phyloP scores from a whole-genome alignment of 2,888 invertebrate species.

The Halictus ligatus region DNA sequence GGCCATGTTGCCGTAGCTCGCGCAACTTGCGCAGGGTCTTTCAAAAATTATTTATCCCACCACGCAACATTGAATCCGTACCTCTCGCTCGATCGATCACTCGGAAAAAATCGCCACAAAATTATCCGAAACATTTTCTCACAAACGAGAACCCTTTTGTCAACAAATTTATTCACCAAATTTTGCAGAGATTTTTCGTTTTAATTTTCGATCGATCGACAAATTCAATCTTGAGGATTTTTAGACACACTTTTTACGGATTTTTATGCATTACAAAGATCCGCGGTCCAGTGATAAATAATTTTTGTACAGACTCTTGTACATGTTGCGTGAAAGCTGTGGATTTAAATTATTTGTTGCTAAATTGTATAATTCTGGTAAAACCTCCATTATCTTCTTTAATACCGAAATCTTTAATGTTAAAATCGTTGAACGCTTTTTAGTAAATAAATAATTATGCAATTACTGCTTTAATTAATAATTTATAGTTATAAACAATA shows the following conservation, averaged over 20 bases:
- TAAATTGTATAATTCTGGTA: background rate
- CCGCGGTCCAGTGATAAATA: background rate
- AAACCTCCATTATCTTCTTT: background rate
- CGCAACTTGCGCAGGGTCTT: conserved; percentile 6
- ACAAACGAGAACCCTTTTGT: background rate
- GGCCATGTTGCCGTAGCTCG: conserved; percentile 14
- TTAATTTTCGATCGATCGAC: background rate
- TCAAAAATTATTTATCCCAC: background rate
- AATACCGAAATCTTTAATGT: background rate
- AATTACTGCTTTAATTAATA: too few species aligned
- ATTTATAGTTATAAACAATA: too few species aligned
- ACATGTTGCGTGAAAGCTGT: background rate
- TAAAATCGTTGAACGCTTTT: background rate
- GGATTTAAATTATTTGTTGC: background rate
- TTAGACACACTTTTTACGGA: too few species aligned
- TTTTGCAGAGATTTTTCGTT: background rate
- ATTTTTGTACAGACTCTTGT: background rate
- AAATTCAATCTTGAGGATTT: too few species aligned
- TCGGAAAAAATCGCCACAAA: background rate
- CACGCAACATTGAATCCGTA: background rate
- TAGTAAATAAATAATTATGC: background rate
- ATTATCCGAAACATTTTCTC: background rate
- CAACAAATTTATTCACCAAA: background rate
- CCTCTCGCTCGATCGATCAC: background rate
- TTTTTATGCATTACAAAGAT: background rate